Evolutionary conservation across 1,140 invertebrate species (phyloP).

Genomic region (Drosophila ambigua): DNA sequence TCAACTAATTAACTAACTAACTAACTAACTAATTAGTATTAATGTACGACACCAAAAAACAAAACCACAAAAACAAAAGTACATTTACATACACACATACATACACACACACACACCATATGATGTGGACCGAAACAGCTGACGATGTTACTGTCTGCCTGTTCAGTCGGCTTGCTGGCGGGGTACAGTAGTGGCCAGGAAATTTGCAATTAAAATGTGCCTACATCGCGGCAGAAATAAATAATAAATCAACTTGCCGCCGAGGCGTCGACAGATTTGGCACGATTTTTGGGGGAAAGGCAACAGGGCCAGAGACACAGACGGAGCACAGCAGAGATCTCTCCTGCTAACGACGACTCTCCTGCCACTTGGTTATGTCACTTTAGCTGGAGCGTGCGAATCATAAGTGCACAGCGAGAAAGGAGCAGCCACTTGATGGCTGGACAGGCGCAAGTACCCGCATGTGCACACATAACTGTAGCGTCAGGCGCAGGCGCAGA

Average conservation of each 20-base stretch:
- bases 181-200: slow-evolving; percentile 32
- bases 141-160: slow-evolving; percentile 9
- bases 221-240: slow-evolving; percentile 23
- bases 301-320: slow-evolving; percentile 23
- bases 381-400: slow-evolving; percentile 48
- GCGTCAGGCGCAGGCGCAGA: slow-evolving; percentile 3
- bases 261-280: slow-evolving; percentile 62
- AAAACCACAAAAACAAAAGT: not conserved
- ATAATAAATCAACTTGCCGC: slow-evolving; percentile 66
- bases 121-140: slow-evolving; percentile 11
- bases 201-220: slow-evolving; percentile 65
- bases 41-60: slow-evolving; percentile 42
- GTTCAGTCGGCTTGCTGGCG: no score
- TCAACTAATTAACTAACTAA: no score
- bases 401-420: slow-evolving; percentile 47
- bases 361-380: slow-evolving; percentile 64
- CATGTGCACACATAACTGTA: slow-evolving; percentile 56
- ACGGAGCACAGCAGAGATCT: not conserved
- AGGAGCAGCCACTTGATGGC: slow-evolving; percentile 34
- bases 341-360: slow-evolving; percentile 3
- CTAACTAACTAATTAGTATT: slow-evolving; percentile 22
- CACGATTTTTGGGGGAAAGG: slow-evolving; percentile 66
- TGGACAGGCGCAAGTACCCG: slow-evolving; percentile 16
- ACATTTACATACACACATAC: no score
- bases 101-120: no score